Evolutionary conservation across 2,888 invertebrate species (phyloP), one percentile per base, ranked within the genome.

Genomic region (Cataglyphis cursor): DNA sequence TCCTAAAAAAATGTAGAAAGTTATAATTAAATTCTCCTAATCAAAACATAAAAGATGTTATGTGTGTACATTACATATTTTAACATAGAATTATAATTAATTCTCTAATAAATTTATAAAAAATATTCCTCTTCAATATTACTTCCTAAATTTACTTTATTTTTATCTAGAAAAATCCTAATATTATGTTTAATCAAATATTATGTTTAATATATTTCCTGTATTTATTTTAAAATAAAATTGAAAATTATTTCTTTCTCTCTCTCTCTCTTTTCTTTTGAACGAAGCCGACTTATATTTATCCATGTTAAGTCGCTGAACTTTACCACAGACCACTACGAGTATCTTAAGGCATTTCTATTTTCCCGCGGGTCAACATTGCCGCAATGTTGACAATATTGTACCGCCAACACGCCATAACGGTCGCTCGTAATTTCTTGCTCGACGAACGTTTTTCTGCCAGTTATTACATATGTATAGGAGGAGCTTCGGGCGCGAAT

Each of bases 341-440:
- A 15, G 28, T 24, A 28, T 35, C n/a, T 12, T 28, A 18, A 51
- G 6, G 48, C 48, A 51, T 51, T 51, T 51, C 48, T 54, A 65
- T 76, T 59, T 68, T 41, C 4, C 1, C 28, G 12, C 76, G 41
- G 66, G 66, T 78, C 68, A 44, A 78, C 68, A 44, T 78, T 31
- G 57, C 68, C 31, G 68, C 57, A 68, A 68, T 78, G 59, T 59
- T 78, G 68, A 78, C 51, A 38, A 54, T 78, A 68, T 44, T 31
- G 41, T 78, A 21, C 57, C 57, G 15, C 41, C 66, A 28, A 66
- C 76, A 10, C 31, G 76, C n/a, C 18, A 44, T 59, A 78, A 78
- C 59, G 44, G 21, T 31, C 68, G 41, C 78, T 68, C 78, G 78
- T 78, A 78, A 78, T 68, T 68, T 57, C 31, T 21, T 48, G 59